Percentiles rank a stretch among this genome's conserved stretches.
These are phyloP conservation scores for Agrilus mali DNA, from an alignment of 2,888 invertebrate genomes.

Conservation along the genomic window DNA sequence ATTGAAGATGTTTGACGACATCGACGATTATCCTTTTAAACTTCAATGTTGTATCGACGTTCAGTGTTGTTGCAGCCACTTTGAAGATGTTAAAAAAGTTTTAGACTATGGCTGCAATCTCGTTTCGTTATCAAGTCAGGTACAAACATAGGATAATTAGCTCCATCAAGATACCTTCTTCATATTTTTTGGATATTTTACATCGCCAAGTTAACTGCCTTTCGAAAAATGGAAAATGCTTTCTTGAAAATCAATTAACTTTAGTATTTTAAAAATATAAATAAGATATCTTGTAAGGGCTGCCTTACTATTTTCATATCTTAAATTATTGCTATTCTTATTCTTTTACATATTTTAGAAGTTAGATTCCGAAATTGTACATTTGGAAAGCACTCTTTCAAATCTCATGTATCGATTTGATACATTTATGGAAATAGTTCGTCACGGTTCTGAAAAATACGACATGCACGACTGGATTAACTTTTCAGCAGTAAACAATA, in stretches of 20 bases:
- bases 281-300: too few relatives aligned
- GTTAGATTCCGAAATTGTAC: neutral
- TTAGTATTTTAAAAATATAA: too few relatives aligned
- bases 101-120: conserved; percentile 18
- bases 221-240: too few relatives aligned
- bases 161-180: too few relatives aligned
- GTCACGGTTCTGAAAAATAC: conserved; percentile 12
- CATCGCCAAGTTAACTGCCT: too few relatives aligned
- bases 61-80: conserved; percentile 9
- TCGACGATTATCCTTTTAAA: conserved; percentile 34
- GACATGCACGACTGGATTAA: conserved; percentile 30
- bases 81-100: conserved; percentile 18
- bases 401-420: conserved; percentile 28
- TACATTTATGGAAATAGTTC: conserved; percentile 26
- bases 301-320: too few relatives aligned
- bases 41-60: conserved; percentile 30
- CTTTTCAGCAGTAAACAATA: conserved; percentile 29
- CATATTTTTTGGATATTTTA: too few relatives aligned
- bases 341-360: neutral
- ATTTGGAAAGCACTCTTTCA: conserved; percentile 5
- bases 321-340: too few relatives aligned
- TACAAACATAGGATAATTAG: too few relatives aligned
- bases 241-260: too few relatives aligned
- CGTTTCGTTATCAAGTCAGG: too few relatives aligned
- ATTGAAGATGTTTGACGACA: conserved; percentile 30